Conservation (phyloP, 2,113 vertebrate genomes). For the Ailuropoda melanoleuca region DNA sequence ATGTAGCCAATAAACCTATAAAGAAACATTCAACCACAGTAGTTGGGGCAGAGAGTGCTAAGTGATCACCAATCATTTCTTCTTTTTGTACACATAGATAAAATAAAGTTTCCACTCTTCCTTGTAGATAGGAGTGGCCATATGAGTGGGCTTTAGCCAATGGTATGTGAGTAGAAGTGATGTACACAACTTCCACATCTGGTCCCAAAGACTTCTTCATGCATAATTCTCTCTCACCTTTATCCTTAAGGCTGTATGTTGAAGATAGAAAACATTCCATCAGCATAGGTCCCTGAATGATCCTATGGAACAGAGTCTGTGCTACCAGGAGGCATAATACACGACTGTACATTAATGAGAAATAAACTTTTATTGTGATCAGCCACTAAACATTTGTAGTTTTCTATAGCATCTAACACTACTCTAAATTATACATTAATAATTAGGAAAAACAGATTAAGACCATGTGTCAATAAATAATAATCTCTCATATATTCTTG, state of each 20-base stretch:
- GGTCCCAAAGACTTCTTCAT: not conserved
- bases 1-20: not conserved
- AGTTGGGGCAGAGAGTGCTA: not conserved
- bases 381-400: not conserved
- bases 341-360: not conserved
- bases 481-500: not conserved
- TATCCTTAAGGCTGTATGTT: not conserved
- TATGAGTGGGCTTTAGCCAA: not conserved
- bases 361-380: not conserved
- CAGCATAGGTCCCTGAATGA: not conserved
- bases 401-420: not conserved
- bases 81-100: not conserved
- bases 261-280: not conserved
- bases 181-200: not conserved
- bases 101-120: not conserved
- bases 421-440: not conserved
- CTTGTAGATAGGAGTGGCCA: not conserved
- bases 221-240: not conserved
- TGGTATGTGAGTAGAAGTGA: not conserved
- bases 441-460: not conserved
- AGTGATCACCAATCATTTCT: not conserved
- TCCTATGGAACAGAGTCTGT: not conserved
- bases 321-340: not conserved
- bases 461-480: not conserved
- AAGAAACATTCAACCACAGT: not conserved